Base-by-base conservation (phyloP, 2,113 vertebrate species). In the Ictalurus punctatus region DNA sequence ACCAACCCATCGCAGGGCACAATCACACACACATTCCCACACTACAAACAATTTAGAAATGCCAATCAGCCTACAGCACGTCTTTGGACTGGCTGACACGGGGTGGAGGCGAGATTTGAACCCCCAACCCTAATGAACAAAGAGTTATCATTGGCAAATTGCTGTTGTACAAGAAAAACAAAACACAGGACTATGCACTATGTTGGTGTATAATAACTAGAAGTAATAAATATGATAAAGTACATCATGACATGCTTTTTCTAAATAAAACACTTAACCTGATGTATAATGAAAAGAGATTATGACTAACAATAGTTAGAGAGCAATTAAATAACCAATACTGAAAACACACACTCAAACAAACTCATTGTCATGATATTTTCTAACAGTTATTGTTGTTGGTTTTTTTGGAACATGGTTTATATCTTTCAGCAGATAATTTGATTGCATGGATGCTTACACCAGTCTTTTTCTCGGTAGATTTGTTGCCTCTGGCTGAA, bases 401-500 rank as follows among this genome's bases (percentile, higher is more conserved):
- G 3, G 13, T 17, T 17, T 76, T 83, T 86, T 74, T 25, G 13
- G 37, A 48, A 84, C 16, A 27, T 48, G 2, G 16, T 69, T 63
- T n/a, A 48, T 65, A 84, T 67, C 25, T 52, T 30, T 19, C 6
- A 19, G 81, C 12, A n/a, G n/a, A 65, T 85, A 17, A 44, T 7
- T 34, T 74, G 30, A 89, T 34, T 21, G 6, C 8, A 59, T n/a
- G 0, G 10, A 16, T 37, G 61, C 93, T 88, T 85, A 96, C 95
- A 81, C 95, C 95, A 40, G 56, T 86, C 25, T 90, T 94, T 89
- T 92, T 94, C 0, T 80, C 74, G 30, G n/a, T 80, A 37, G 80
- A 8, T 19, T 91, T 84, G 2, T 88, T 85, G 34, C 17, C 83
- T 19, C 79, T 63, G 6, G 92, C 85, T 10, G 92, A 63, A 1